These are phyloP conservation scores for Limosa lapponica DNA, from an alignment of 2,797 vertebrate genomes.

Conservation along the genomic window DNA sequence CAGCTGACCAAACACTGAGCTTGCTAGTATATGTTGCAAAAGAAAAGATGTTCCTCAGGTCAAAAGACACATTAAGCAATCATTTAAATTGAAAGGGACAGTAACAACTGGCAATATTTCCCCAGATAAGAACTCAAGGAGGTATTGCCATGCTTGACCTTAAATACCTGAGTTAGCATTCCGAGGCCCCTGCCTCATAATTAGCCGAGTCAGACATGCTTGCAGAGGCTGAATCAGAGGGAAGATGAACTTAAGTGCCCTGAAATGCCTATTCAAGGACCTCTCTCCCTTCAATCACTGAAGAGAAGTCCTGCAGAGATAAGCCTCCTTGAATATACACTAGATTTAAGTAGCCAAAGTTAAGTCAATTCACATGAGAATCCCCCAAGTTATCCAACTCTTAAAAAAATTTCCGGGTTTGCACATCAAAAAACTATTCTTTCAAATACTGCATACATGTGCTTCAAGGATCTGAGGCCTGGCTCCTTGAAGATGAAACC, in stretches of 20 bases:
- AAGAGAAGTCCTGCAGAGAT: neutral
- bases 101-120: neutral
- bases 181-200: neutral
- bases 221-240: neutral
- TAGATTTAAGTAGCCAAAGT: neutral
- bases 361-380: neutral
- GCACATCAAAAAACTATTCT: neutral
- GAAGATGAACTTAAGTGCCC: neutral
- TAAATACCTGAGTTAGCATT: slow-evolving; percentile 12
- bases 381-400: neutral
- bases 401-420: neutral
- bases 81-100: slow-evolving; percentile 5
- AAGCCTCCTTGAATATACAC: neutral
- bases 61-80: neutral
- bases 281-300: neutral
- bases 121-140: neutral
- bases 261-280: neutral
- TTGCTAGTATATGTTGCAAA: neutral
- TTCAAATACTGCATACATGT: neutral
- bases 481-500: neutral
- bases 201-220: neutral
- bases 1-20: neutral
- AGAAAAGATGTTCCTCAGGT: neutral
- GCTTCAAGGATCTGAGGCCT: neutral
- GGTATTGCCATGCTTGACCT: neutral